A percentile compares a stretch with the other conserved stretches of the same genome.
Conservation (phyloP, 1,140 invertebrate genomes). For the Panagrolaimus sp. region DNA sequence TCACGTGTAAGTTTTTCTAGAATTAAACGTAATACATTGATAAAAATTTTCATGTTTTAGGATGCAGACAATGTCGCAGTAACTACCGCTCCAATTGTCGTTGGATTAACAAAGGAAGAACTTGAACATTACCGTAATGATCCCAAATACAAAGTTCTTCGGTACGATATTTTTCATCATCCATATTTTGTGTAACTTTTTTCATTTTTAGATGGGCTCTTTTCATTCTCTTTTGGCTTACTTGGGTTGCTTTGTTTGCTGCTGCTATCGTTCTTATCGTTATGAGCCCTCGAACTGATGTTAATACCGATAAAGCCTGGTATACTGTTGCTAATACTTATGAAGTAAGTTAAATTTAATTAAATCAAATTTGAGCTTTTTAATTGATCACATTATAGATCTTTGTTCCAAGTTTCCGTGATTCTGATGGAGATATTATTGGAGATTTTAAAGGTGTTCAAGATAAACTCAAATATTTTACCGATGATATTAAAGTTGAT, state of each 20-base stretch:
- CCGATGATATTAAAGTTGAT: constrained; percentile 34
- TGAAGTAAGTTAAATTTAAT: constrained; percentile 9
- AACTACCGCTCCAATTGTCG: constrained; percentile 27
- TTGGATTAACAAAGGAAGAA: constrained; percentile 46
- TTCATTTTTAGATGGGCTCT: constrained; percentile 20
- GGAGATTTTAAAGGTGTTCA: constrained; percentile 41
- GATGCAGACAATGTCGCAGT: constrained; percentile 29
- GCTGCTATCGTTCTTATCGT: constrained; percentile 42
- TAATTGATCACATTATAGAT: background rate
- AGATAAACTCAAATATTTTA: constrained; percentile 38
- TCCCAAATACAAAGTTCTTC: background rate
- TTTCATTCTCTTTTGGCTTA: constrained; percentile 38
- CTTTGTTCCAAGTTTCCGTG: constrained; percentile 36
- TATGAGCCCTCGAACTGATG: constrained; percentile 41
- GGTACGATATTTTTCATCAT: background rate
- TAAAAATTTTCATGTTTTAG: constrained; percentile 14
- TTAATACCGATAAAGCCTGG: constrained; percentile 34
- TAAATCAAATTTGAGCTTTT: too few relatives aligned
- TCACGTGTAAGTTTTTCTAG: constrained; percentile 16
- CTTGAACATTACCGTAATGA: constrained; percentile 43
- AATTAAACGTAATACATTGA: background rate
- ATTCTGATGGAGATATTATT: constrained; percentile 31
- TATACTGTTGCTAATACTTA: constrained; percentile 36
- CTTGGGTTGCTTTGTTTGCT: constrained; percentile 40
- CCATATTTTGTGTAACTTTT: constrained; percentile 27